These are phyloP conservation scores for Synergus umbraculus DNA, from an alignment of 2,888 invertebrate species.

Conservation along the genomic window DNA sequence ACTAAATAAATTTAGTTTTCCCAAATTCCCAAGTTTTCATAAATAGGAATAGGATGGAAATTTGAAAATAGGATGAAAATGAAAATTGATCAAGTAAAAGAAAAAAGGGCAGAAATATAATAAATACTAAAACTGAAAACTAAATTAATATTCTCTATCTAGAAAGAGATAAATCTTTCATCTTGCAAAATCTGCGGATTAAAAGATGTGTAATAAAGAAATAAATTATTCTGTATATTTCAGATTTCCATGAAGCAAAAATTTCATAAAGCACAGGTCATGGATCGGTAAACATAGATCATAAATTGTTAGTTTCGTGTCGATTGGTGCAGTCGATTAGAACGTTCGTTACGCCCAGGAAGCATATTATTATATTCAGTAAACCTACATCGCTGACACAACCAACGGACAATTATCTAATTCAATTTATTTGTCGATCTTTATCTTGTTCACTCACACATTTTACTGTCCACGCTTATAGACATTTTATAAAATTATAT, in stretches of 20 bases:
- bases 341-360: constrained; percentile 49
- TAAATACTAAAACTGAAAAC: neutral
- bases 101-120: neutral
- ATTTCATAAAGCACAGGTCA: neutral
- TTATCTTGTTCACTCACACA: neutral
- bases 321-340: neutral
- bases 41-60: no score
- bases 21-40: no score
- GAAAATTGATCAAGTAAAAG: no score
- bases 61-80: no score
- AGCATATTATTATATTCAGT: constrained; percentile 58
- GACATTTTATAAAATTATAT: neutral
- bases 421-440: constrained; percentile 50
- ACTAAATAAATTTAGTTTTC: no score
- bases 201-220: neutral
- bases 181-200: no score
- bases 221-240: neutral
- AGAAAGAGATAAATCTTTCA: no score
- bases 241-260: neutral
- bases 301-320: neutral
- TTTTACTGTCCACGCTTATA: neutral
- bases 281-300: neutral
- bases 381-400: constrained; percentile 45
- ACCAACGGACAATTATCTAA: constrained; percentile 52
- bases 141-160: no score